A percentile compares a stretch with the other conserved stretches of the same genome.
phyloP scores from a whole-genome alignment of 2,888 invertebrate species.

The Lysandra bellargus region DNA sequence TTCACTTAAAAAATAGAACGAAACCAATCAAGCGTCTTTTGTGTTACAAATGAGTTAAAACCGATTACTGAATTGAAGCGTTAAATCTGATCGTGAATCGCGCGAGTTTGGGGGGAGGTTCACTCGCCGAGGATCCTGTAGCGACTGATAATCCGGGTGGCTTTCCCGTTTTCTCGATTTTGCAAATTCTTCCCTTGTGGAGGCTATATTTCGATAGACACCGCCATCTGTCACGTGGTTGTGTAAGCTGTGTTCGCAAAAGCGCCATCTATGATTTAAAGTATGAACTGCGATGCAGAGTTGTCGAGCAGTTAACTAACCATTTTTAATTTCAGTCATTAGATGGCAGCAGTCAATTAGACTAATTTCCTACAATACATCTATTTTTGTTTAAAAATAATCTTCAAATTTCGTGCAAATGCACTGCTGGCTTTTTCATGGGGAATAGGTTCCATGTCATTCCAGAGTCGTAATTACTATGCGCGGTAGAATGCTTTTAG shows the following conservation, averaged over 20 bases:
- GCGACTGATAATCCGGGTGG: slow-evolving; percentile 71
- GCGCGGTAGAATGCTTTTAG: no score
- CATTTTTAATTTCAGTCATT: background rate
- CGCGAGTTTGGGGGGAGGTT: slow-evolving; percentile 47
- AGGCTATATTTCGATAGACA: background rate
- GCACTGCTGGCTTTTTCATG: no score
- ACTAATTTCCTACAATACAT: no score
- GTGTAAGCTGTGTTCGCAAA: background rate
- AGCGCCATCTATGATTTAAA: slow-evolving; percentile 16
- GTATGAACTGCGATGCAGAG: background rate
- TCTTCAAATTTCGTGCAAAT: no score
- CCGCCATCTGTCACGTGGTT: slow-evolving; percentile 18
- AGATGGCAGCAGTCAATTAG: background rate
- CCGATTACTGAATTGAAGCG: background rate
- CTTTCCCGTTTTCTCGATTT: slow-evolving; percentile 69
- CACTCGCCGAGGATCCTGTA: slow-evolving; percentile 63
- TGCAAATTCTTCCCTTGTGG: slow-evolving; percentile 44
- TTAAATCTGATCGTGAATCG: slow-evolving; percentile 4
- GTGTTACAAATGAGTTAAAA: background rate
- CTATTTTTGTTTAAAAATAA: no score
- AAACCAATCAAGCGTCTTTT: background rate
- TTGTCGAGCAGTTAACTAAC: background rate
- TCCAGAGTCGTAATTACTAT: no score
- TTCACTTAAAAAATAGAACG: slow-evolving; percentile 34
- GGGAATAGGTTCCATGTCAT: no score